Conservation (phyloP, 2,888 invertebrate genomes). For the Trachelus stipa region DNA sequence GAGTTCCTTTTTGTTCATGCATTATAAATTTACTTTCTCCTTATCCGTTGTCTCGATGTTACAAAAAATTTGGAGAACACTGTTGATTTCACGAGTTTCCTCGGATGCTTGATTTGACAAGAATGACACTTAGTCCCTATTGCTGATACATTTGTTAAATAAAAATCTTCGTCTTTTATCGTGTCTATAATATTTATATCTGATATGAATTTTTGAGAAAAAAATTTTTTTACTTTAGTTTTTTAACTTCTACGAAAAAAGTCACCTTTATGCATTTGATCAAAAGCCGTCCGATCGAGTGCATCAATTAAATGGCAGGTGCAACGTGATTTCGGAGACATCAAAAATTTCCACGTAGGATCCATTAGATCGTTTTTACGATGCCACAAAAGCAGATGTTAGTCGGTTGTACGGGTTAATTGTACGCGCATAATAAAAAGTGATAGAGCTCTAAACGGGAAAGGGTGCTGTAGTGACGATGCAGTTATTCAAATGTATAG, state of each 20-base stretch:
- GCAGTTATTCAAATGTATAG: constrained; percentile 7
- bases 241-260: neutral
- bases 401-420: constrained; percentile 5
- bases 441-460: constrained; percentile 15
- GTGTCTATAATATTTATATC: neutral
- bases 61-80: too few species aligned
- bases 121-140: too few species aligned
- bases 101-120: too few species aligned
- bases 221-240: neutral
- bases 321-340: constrained; percentile 5
- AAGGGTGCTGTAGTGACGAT: constrained; percentile 15
- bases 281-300: constrained; percentile 1
- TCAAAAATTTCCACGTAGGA: neutral
- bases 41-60: too few species aligned
- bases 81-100: too few species aligned
- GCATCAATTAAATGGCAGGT: constrained; percentile 19
- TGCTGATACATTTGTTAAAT: neutral
- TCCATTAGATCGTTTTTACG: constrained; percentile 15
- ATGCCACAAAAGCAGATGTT: constrained; percentile 18
- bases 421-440: constrained; percentile 2
- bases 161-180: too few species aligned
- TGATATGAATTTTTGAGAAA: neutral
- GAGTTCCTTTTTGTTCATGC: too few species aligned
- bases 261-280: neutral
- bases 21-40: too few species aligned